A percentile compares a stretch with the other conserved stretches of the same genome.
phyloP scores from a whole-genome alignment of 2,797 vertebrate genomes.

The Limnodromus scolopaceus region DNA sequence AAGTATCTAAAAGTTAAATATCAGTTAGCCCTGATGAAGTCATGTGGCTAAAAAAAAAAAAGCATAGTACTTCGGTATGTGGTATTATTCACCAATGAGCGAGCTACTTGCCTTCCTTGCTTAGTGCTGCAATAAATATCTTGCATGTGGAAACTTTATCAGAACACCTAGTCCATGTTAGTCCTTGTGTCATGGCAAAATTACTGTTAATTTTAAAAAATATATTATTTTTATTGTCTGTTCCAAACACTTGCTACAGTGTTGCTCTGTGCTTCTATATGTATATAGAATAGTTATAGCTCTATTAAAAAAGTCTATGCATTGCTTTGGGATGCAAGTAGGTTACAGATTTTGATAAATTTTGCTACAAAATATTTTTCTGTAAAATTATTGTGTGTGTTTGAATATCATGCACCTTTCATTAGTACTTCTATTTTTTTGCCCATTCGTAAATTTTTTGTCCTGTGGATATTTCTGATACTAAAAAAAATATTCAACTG shows the following conservation, averaged over 20 bases:
- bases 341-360: background rate
- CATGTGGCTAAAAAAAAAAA: background rate
- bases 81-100: background rate
- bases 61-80: background rate
- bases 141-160: background rate
- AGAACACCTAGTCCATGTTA: background rate
- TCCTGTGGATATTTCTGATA: constrained; percentile 24
- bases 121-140: background rate
- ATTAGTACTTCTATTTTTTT: background rate
- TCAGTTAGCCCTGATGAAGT: background rate
- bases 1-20: background rate
- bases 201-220: background rate
- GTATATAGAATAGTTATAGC: background rate
- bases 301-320: background rate
- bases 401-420: background rate
- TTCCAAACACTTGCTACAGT: background rate
- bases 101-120: background rate
- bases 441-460: background rate
- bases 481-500: background rate
- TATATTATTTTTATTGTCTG: background rate
- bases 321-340: background rate
- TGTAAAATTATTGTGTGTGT: background rate
- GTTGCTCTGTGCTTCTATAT: background rate
- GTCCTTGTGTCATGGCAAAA: background rate
- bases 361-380: background rate